Conservation (phyloP, 2,888 invertebrate genomes). For the Neoaliturus tenellus region DNA sequence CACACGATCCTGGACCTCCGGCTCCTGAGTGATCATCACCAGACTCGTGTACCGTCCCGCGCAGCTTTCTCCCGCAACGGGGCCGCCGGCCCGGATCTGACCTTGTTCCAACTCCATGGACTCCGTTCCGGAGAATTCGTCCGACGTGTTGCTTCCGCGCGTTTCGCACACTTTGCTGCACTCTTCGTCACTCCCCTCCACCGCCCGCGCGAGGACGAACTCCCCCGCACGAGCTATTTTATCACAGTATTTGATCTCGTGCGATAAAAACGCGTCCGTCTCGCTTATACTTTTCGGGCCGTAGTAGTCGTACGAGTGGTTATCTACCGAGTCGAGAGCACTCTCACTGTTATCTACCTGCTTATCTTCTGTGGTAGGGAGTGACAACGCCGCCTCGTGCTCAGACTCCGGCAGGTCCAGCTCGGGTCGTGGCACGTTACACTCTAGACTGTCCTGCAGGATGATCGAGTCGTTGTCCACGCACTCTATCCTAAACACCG, state of each 20-base stretch:
- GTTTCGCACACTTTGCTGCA: slow-evolving; percentile 61
- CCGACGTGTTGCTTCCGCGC: slow-evolving; percentile 66
- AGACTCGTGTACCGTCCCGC: slow-evolving; percentile 86
- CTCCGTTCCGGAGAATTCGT: slow-evolving; percentile 69
- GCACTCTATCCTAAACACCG: neutral
- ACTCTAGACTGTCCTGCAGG: slow-evolving; percentile 26
- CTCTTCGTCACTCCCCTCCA: slow-evolving; percentile 55
- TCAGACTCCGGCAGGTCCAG: slow-evolving; percentile 33
- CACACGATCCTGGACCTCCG: neutral
- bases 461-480: neutral
- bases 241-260: slow-evolving; percentile 47
- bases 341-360: neutral
- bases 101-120: slow-evolving; percentile 68
- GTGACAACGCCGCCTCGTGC: slow-evolving; percentile 13
- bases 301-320: neutral
- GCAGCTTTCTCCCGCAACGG: slow-evolving; percentile 64
- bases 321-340: neutral
- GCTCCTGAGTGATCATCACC: slow-evolving; percentile 92
- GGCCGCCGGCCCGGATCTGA: slow-evolving; percentile 58
- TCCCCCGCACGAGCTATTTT: slow-evolving; percentile 17
- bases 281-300: neutral
- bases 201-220: slow-evolving; percentile 19
- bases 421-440: neutral
- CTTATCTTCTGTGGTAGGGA: neutral
- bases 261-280: slow-evolving; percentile 48